These are phyloP conservation scores for Osmoderma eremita DNA, from an alignment of 2,888 invertebrate genomes.

Conservation along the genomic window DNA sequence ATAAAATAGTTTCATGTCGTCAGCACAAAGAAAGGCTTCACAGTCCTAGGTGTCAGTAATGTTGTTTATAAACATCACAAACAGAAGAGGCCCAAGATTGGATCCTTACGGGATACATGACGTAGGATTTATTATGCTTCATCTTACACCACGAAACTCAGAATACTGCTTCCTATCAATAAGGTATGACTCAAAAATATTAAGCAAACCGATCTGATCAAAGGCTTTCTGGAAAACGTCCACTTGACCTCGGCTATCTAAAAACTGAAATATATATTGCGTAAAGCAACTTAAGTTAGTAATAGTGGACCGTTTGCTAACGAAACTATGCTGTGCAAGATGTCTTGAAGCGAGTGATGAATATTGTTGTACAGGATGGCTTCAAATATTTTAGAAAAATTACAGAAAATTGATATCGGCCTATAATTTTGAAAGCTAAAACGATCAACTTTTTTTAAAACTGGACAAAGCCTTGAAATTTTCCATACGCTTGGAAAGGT, in stretches of 20 bases:
- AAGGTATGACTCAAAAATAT: not conserved
- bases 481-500: constrained; percentile 4
- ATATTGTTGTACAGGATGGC: not conserved
- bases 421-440: not conserved
- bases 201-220: not conserved
- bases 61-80: constrained; percentile 2
- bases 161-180: constrained; percentile 7
- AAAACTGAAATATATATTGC: not conserved
- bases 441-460: constrained; percentile 2
- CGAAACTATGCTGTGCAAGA: constrained; percentile 6
- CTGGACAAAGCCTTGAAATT: constrained; percentile 5
- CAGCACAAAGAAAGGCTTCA: not conserved
- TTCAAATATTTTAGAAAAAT: constrained; percentile 14
- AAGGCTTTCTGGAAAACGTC: constrained; percentile 25
- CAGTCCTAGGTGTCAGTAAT: not conserved
- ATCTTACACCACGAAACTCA: not conserved
- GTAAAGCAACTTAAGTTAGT: constrained; percentile 13
- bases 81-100: not conserved
- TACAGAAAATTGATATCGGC: constrained; percentile 4
- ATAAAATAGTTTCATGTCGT: constrained; percentile 5
- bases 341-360: not conserved
- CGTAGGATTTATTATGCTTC: not conserved
- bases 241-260: constrained; percentile 9
- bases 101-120: not conserved
- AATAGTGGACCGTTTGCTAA: constrained; percentile 1